Evolutionary conservation across 1,140 invertebrate species (phyloP).

Genomic region (Pseudomyrmex concolor): DNA sequence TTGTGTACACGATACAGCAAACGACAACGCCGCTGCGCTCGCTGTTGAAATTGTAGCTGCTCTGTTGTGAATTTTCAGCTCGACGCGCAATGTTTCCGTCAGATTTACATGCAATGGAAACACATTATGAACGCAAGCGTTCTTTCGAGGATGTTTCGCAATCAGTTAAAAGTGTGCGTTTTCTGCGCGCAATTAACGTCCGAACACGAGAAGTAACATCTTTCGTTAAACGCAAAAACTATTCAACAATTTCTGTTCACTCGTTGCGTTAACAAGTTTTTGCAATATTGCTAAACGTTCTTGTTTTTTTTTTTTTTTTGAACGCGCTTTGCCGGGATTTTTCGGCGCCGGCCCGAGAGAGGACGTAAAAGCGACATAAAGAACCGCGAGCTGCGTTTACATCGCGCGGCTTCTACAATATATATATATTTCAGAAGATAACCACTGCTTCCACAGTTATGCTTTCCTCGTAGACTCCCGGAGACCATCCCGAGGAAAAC

Average conservation of each 20-base stretch:
- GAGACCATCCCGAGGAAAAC: conserved; percentile 20
- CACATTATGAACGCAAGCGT: not conserved
- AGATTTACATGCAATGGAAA: no score
- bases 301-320: no score
- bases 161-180: not conserved
- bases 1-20: no score
- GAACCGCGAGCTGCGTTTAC: conserved; percentile 17
- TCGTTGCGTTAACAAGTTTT: not conserved
- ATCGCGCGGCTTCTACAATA: not conserved
- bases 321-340: conserved; percentile 31
- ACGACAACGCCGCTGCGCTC: no score
- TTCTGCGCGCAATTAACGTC: not conserved
- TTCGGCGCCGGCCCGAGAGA: conserved; percentile 5
- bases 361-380: conserved; percentile 30
- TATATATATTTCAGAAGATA: not conserved
- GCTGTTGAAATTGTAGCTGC: no score
- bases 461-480: conserved; percentile 39
- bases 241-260: not conserved
- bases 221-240: conserved; percentile 6
- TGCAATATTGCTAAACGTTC: not conserved
- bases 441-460: conserved; percentile 33
- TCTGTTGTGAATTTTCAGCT: no score
- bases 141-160: no score
- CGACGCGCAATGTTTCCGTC: no score
- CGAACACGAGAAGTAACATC: conserved; percentile 7